These are phyloP conservation scores for Stictonetta naevosa DNA, from an alignment of 2,113 vertebrate species.

Conservation along the genomic window DNA sequence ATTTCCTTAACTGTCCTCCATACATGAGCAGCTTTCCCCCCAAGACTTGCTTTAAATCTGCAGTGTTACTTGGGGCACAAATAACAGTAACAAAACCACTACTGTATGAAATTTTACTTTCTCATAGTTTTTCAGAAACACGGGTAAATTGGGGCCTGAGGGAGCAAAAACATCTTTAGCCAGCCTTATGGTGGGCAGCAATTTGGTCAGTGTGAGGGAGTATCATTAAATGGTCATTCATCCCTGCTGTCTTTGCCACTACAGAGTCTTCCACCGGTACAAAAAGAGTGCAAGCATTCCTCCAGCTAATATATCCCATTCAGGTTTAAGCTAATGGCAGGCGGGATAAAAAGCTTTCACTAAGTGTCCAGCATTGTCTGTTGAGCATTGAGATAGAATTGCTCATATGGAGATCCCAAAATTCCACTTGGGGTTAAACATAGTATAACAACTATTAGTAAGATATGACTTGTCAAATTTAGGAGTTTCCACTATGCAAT, in stretches of 20 bases:
- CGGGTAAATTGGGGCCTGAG: not conserved
- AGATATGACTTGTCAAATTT: fast-evolving
- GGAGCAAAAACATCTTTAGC: not conserved
- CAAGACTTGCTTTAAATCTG: not conserved
- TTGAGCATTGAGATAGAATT: not conserved
- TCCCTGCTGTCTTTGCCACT: not conserved
- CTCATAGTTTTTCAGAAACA: not conserved
- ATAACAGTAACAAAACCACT: not conserved
- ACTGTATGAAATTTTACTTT: not conserved
- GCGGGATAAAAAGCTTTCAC: not conserved
- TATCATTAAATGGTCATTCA: not conserved
- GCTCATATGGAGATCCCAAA: not conserved
- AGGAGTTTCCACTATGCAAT: not conserved
- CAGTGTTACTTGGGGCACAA: not conserved
- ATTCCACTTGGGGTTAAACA: not conserved
- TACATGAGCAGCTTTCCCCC: not conserved
- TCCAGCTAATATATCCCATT: not conserved
- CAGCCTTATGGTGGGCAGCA: not conserved
- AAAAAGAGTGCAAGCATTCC: not conserved
- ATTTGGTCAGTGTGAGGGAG: not conserved
- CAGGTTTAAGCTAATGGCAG: not conserved
- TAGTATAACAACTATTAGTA: not conserved
- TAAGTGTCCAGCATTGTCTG: not conserved
- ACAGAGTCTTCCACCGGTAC: not conserved
- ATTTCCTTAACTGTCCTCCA: not conserved